Base-by-base conservation (phyloP, 2,113 vertebrate species). In the Ceratotherium simum region DNA sequence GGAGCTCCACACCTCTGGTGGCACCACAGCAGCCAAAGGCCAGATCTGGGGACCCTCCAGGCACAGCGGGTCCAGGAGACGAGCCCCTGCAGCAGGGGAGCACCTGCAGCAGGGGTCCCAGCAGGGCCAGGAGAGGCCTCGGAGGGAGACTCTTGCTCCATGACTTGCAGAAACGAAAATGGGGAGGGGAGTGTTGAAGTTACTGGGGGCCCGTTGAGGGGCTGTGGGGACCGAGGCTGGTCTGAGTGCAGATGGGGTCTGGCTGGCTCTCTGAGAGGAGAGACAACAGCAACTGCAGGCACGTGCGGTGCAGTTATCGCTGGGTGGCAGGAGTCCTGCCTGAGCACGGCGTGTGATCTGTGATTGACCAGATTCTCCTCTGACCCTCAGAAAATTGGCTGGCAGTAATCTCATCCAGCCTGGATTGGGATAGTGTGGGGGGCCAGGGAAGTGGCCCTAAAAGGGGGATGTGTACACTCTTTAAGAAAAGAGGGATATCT, bases 261-360 rank as follows among this genome's bases (percentile, higher is more conserved):
- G 14, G 39, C 16, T 42, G 72, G 20, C 64, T n/a, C 21, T 64
- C 20, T n/a, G 82, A 18, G n/a, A 36, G 7, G 12, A 0, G 27
- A 39, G 70, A 56, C 60, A 48, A 8, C 1, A 2, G 70, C 0
- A 39, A 31, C 64, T 56, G 17, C 58, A n/a, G 65, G n/a, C n/a
- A 2, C 0, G 0, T 10, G 39, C 17, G 0, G 0, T 23, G 20
- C 39, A 1, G 13, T 85, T 20, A 23, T 8, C n/a, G 16, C 31
- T 12, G 62, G 7, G 27, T 27, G 13, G 12, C 11, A 12, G 11
- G 58, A 21, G 62, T 13, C 91, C 70, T 39, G 20, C 16, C 11
- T 12, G 2, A 33, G 62, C 42, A 2, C 42, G 2, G 4, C 3
- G 21, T 39, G 6, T n/a, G 58, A 7, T 18, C 48, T 14, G 23